These are phyloP conservation scores for Leucoraja erinaceus DNA, from an alignment of 2,113 vertebrate species.

Conservation along the genomic window DNA sequence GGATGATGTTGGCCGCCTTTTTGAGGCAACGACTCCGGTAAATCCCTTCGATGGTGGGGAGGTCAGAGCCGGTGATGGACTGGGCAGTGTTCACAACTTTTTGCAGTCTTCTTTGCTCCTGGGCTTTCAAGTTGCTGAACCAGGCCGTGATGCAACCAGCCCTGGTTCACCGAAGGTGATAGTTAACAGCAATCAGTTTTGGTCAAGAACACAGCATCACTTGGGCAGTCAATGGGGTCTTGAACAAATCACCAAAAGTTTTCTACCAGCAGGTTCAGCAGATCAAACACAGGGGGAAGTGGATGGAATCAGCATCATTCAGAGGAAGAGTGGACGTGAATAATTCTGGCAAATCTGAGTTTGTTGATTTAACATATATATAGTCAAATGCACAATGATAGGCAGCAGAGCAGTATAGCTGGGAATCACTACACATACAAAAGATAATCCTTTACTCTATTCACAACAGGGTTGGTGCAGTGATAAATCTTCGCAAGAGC, in stretches of 20 bases:
- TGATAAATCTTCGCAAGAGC: background rate
- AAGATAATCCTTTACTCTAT: background rate
- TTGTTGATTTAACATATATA: background rate
- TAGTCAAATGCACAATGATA: background rate
- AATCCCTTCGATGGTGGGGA: no score
- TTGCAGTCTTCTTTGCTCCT: no score
- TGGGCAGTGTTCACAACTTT: no score
- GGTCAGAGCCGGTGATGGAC: no score
- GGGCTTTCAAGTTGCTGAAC: no score
- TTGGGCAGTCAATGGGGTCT: background rate
- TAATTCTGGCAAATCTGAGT: background rate
- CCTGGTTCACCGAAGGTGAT: no score
- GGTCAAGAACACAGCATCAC: no score
- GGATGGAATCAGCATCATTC: background rate
- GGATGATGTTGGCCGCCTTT: no score
- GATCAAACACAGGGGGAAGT: background rate
- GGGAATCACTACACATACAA: background rate
- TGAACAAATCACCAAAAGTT: background rate
- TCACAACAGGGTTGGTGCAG: background rate
- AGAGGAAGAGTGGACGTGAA: background rate
- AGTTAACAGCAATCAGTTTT: no score
- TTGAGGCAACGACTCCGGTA: no score
- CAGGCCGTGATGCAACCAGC: no score
- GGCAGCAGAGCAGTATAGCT: background rate
- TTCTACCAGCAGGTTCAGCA: background rate